phyloP scores from a whole-genome alignment of 1,140 invertebrate species.

The Caenorhabditis latens region DNA sequence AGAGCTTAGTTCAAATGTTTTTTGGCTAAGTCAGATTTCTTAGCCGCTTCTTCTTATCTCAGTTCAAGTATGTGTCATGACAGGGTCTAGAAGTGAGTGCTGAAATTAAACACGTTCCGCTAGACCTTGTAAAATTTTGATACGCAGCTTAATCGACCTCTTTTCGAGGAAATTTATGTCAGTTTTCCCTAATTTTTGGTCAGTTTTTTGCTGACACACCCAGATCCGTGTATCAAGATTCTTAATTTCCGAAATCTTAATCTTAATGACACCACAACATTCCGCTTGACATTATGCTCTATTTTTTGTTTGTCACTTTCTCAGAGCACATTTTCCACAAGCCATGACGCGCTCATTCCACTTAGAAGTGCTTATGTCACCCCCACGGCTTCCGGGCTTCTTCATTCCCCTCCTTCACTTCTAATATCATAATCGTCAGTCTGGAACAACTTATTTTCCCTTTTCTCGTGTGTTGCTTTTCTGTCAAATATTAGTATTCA shows the following conservation, averaged over 20 bases:
- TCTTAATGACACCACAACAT: neutral
- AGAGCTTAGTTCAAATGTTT: too few relatives aligned
- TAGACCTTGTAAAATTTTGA: too few relatives aligned
- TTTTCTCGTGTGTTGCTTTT: neutral
- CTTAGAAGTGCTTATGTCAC: conserved; percentile 52
- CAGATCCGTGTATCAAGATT: too few relatives aligned
- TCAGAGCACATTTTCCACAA: neutral
- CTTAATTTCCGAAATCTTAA: conserved; percentile 17
- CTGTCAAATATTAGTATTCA: conserved; percentile 36
- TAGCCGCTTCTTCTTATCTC: too few relatives aligned
- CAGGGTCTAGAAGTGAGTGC: too few relatives aligned
- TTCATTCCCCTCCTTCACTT: neutral
- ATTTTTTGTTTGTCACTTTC: conserved; percentile 52
- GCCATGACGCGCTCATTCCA: conserved; percentile 29
- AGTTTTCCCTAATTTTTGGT: too few relatives aligned
- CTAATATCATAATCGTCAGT: conserved; percentile 53
- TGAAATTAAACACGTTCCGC: too few relatives aligned
- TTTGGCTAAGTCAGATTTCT: too few relatives aligned
- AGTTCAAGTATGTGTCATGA: too few relatives aligned
- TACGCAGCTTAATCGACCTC: too few relatives aligned
- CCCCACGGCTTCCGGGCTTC: conserved; percentile 52
- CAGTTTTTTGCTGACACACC: too few relatives aligned
- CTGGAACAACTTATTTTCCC: conserved; percentile 30
- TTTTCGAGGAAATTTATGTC: too few relatives aligned
- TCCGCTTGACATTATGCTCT: conserved; percentile 19